These are phyloP conservation scores for Clivina fossor DNA, from an alignment of 2,888 invertebrate species.

Conservation along the genomic window DNA sequence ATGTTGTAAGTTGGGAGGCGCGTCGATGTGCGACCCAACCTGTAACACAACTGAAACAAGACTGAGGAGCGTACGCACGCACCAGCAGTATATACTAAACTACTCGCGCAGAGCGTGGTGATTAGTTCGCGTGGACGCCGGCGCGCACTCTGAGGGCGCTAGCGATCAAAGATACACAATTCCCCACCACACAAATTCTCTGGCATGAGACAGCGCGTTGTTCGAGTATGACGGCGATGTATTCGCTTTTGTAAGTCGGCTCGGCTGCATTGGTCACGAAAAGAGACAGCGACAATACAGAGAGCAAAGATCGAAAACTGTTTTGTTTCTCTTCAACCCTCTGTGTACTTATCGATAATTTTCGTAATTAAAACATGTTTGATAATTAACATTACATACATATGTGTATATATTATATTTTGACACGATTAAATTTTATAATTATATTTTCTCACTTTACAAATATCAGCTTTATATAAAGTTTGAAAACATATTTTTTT, in stretches of 20 bases:
- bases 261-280: too few relatives aligned
- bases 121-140: constrained; percentile 38
- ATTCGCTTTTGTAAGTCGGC: too few relatives aligned
- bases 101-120: too few relatives aligned
- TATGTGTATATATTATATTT: too few relatives aligned
- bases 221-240: too few relatives aligned
- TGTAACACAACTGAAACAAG: constrained; percentile 44
- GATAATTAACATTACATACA: too few relatives aligned
- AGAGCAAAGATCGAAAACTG: constrained; percentile 1
- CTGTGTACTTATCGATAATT: constrained; percentile 14
- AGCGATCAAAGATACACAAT: constrained; percentile 37
- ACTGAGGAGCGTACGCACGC: constrained; percentile 46
- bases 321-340: neutral
- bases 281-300: too few relatives aligned
- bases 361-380: constrained; percentile 1
- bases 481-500: too few relatives aligned
- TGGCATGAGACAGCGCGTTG: too few relatives aligned
- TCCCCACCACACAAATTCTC: constrained; percentile 2
- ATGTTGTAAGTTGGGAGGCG: neutral
- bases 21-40: constrained; percentile 32
- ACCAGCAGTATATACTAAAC: constrained; percentile 48
- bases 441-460: too few relatives aligned
- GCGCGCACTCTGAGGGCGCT: constrained; percentile 39
- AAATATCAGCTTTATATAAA: too few relatives aligned
- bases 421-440: too few relatives aligned